These are phyloP conservation scores for Drosophila atripex DNA, from an alignment of 2,888 invertebrate species.

Conservation along the genomic window DNA sequence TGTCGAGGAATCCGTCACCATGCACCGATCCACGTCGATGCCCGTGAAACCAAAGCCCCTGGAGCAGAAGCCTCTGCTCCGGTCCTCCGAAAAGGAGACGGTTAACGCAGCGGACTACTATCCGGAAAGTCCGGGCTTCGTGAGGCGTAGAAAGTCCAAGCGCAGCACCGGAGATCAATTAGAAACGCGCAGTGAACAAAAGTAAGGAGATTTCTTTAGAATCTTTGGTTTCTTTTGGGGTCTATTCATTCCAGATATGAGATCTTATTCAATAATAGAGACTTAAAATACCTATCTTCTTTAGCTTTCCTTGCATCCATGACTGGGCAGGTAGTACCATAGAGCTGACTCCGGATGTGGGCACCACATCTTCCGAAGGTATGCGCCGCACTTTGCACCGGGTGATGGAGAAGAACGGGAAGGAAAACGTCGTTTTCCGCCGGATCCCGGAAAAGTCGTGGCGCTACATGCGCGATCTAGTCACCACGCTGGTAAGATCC, in stretches of 20 bases:
- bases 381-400: conserved; percentile 68
- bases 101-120: conserved; percentile 77
- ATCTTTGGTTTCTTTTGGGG: background rate
- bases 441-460: conserved; percentile 87
- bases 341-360: conserved; percentile 72
- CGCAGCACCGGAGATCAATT: conserved; percentile 48
- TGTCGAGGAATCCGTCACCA: conserved; percentile 46
- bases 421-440: conserved; percentile 80
- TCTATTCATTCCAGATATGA: background rate
- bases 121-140: conserved; percentile 77
- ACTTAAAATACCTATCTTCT: background rate
- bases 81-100: conserved; percentile 82
- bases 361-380: conserved; percentile 46
- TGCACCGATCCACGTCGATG: conserved; percentile 82
- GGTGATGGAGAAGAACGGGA: conserved; percentile 82
- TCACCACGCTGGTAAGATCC: conserved; percentile 93
- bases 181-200: conserved; percentile 75
- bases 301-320: conserved; percentile 68
- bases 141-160: conserved; percentile 61
- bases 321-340: conserved; percentile 82
- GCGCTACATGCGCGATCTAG: conserved; percentile 91
- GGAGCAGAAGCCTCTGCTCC: conserved; percentile 73
- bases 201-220: conserved; percentile 58
- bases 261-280: background rate
- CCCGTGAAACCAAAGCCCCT: conserved; percentile 81